phyloP scores from a whole-genome alignment of 2,797 vertebrate species.

The Micrastur ruficollis region DNA sequence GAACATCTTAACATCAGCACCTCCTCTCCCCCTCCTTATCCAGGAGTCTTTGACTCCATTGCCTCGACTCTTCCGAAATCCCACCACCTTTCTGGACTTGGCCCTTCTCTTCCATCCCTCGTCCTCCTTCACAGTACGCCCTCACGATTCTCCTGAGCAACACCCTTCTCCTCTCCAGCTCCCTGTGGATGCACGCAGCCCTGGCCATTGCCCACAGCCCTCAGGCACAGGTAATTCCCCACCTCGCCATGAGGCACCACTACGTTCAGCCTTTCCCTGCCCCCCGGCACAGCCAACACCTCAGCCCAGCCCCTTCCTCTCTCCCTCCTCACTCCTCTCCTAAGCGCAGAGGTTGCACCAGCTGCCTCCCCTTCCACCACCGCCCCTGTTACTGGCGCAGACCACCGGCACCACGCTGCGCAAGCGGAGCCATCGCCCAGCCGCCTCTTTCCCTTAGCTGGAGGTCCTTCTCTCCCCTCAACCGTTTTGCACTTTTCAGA shows the following conservation, averaged over 20 bases:
- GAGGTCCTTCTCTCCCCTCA: not conserved
- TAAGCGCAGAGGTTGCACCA: not conserved
- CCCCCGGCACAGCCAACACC: rapidly evolving
- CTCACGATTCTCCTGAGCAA: not conserved
- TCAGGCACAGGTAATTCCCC: not conserved
- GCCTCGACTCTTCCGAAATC: not conserved
- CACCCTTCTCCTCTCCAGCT: not conserved
- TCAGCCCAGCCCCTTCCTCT: not conserved
- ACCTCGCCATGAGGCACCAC: not conserved
- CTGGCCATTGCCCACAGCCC: not conserved
- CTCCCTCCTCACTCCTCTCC: not conserved
- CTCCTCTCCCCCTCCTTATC: not conserved
- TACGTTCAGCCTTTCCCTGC: not conserved
- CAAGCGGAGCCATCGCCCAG: not conserved
- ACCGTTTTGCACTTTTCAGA: not conserved
- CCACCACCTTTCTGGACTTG: not conserved
- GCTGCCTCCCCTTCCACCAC: not conserved
- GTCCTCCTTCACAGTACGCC: not conserved
- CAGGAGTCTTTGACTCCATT: not conserved
- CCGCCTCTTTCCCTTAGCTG: not conserved
- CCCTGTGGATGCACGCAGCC: not conserved
- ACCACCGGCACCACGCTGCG: rapidly evolving
- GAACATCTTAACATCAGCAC: not conserved
- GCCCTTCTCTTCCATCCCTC: not conserved
- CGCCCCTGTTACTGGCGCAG: not conserved